These are phyloP conservation scores for Ischnura elegans DNA, from an alignment of 2,888 invertebrate genomes.

Conservation along the genomic window DNA sequence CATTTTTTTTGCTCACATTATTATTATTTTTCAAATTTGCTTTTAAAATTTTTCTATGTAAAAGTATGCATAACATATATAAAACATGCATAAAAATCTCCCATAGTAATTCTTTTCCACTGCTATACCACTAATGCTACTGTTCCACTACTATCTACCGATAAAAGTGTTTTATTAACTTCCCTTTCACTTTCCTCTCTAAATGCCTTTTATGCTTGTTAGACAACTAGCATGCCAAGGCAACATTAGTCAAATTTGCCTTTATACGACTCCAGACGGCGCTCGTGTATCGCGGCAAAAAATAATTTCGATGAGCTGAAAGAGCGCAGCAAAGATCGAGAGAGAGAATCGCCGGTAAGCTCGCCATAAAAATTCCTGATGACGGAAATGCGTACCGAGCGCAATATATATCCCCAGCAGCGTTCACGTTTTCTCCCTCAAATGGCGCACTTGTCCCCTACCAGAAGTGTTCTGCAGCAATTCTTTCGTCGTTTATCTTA, in stretches of 20 bases:
- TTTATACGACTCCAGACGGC: background rate
- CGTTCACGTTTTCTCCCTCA: background rate
- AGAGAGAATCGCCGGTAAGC: background rate
- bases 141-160: background rate
- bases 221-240: no score
- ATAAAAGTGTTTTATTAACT: background rate
- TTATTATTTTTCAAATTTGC: no score
- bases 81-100: no score
- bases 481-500: conserved; percentile 1
- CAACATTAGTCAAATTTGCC: background rate
- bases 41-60: no score
- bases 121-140: background rate
- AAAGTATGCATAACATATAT: no score
- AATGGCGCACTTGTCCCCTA: no score
- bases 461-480: background rate
- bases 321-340: background rate
- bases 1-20: no score
- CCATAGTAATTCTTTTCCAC: no score
- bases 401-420: background rate
- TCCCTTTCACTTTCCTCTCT: no score
- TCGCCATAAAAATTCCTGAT: background rate
- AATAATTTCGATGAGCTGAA: background rate
- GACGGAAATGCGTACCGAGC: background rate
- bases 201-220: no score
- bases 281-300: background rate